These are phyloP conservation scores for Vulpes ferrilata DNA, from an alignment of 2,113 vertebrate species.

Conservation along the genomic window DNA sequence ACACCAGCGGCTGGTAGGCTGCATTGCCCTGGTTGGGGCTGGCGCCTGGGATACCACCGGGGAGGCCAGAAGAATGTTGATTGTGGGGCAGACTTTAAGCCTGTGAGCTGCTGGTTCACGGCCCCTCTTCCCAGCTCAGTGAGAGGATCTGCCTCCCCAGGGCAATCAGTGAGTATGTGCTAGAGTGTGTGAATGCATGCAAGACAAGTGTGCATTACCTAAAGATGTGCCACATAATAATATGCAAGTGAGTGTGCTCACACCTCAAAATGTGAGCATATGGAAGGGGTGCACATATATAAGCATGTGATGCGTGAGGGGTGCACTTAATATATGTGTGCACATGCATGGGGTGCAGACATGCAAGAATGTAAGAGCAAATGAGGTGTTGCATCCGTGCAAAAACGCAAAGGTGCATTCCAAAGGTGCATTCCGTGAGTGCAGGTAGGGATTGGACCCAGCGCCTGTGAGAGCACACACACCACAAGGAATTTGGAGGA, in stretches of 20 bases:
- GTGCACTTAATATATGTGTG: not conserved
- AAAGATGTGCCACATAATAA: not conserved
- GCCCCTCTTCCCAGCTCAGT: not conserved
- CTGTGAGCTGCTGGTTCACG: not conserved
- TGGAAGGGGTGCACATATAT: not conserved
- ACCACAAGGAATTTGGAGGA: not conserved
- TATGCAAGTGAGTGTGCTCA: not conserved
- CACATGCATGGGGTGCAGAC: not conserved
- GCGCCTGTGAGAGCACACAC: not conserved
- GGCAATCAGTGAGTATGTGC: not conserved
- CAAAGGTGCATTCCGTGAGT: not conserved
- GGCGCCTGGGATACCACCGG: slow-evolving; percentile 79
- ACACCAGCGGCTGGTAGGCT: slow-evolving; percentile 93
- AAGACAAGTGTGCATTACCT: not conserved
- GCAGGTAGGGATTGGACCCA: not conserved
- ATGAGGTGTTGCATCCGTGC: not conserved
- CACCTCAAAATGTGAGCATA: not conserved
- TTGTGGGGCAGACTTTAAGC: not conserved
- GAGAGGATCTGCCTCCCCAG: not conserved
- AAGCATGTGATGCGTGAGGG: not conserved
- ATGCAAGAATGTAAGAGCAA: not conserved
- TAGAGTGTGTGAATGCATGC: not conserved
- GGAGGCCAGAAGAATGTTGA: slow-evolving; percentile 19
- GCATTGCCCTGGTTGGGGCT: slow-evolving; percentile 77
- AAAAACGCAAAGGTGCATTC: not conserved